These are phyloP conservation scores for Chymomyza procnemis DNA, from an alignment of 2,888 invertebrate species.

Conservation along the genomic window DNA sequence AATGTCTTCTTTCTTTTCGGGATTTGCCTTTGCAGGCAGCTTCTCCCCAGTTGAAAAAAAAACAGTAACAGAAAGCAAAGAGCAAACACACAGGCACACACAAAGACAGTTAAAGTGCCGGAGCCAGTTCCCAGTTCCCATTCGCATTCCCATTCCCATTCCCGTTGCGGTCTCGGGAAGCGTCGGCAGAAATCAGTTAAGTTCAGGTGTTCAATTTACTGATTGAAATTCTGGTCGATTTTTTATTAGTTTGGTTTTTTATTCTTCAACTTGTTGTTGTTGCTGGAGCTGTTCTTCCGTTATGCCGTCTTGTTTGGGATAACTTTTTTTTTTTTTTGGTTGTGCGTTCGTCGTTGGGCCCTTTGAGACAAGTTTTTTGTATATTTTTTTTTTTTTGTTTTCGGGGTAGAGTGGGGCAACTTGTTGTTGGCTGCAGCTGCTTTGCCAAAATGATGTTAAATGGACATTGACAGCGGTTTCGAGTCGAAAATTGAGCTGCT, in stretches of 20 bases:
- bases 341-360: slow-evolving; percentile 30
- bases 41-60: slow-evolving; percentile 50
- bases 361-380: slow-evolving; percentile 33
- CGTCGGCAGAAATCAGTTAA: slow-evolving; percentile 57
- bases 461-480: slow-evolving; percentile 43
- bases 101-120: background rate
- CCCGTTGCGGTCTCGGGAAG: background rate
- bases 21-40: slow-evolving; percentile 44
- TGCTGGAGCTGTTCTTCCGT: background rate
- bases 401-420: too few species aligned
- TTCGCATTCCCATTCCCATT: background rate
- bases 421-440: background rate
- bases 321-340: slow-evolving; percentile 47
- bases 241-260: background rate
- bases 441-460: slow-evolving; percentile 11
- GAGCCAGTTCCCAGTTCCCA: background rate
- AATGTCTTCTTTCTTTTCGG: slow-evolving; percentile 19
- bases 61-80: slow-evolving; percentile 5
- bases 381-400: slow-evolving; percentile 23
- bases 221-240: slow-evolving; percentile 63
- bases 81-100: slow-evolving; percentile 9
- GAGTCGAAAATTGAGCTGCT: background rate
- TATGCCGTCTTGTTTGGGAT: background rate
- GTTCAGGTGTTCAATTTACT: slow-evolving; percentile 73
- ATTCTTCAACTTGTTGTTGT: background rate